These are phyloP conservation scores for Donacobius atricapilla DNA, from an alignment of 2,113 vertebrate genomes.

Conservation along the genomic window DNA sequence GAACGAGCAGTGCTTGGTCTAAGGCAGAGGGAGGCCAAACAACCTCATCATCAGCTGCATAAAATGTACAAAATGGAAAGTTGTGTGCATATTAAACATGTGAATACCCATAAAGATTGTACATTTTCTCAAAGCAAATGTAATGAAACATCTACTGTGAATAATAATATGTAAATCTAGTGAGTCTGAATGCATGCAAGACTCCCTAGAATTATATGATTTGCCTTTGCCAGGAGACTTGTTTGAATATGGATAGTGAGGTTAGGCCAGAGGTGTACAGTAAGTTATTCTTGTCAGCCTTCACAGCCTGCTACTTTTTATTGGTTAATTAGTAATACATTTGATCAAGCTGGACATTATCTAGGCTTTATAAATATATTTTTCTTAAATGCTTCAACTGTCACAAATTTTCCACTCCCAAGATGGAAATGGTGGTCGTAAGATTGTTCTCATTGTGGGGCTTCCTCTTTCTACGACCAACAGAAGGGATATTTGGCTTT, in stretches of 20 bases:
- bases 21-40: neutral
- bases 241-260: conserved; percentile 40
- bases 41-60: neutral
- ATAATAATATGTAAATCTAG: conserved; percentile 51
- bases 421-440: neutral
- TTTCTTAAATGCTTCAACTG: neutral
- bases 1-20: neutral
- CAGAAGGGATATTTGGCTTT: neutral
- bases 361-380: neutral
- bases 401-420: neutral
- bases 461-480: neutral
- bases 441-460: neutral
- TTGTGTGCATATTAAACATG: neutral
- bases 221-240: conserved; percentile 14
- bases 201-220: conserved; percentile 11
- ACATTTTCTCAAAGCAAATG: conserved; percentile 9
- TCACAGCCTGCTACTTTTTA: neutral
- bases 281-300: conserved; percentile 17
- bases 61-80: neutral
- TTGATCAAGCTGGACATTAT: neutral
- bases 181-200: neutral
- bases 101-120: neutral
- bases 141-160: conserved; percentile 36
- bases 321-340: conserved; percentile 24
- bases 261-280: neutral